Evolutionary conservation across 2,888 invertebrate species (phyloP).

Genomic region (Eudasyphora cyanicolor): DNA sequence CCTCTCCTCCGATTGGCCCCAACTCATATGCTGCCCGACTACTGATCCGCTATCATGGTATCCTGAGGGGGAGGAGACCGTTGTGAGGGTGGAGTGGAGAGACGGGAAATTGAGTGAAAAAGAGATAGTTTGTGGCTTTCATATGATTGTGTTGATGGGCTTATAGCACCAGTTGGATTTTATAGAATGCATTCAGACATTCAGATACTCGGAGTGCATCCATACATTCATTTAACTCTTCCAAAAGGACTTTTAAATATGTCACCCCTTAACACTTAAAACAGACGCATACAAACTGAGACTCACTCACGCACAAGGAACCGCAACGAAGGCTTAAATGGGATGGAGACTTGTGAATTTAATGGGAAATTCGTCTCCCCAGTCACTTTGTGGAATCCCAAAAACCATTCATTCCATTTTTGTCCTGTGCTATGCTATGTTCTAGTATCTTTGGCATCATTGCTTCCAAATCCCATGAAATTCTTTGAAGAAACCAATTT

Average conservation of each 20-base stretch:
- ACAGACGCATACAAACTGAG: neutral
- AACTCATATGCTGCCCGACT: neutral
- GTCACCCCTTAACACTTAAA: constrained; percentile 5
- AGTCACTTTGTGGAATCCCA: neutral
- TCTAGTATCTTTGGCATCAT: neutral
- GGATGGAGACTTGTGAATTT: neutral
- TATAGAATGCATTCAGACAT: constrained; percentile 30
- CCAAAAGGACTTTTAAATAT: constrained; percentile 46
- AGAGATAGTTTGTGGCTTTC: constrained; percentile 49
- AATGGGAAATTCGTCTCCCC: neutral
- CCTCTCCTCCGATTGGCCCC: neutral
- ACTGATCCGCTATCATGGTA: no score
- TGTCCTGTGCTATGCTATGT: neutral
- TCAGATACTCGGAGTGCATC: neutral
- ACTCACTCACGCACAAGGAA: neutral
- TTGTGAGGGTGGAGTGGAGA: no score
- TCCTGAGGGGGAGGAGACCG: no score
- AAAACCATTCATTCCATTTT: neutral
- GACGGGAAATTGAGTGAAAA: no score
- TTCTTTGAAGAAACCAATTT: constrained; percentile 8
- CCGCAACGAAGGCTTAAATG: neutral
- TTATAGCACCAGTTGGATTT: constrained; percentile 16
- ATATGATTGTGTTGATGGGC: constrained; percentile 53
- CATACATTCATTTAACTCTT: constrained; percentile 36
- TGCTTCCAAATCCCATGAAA: neutral